These are phyloP conservation scores for Philypnodon macrostomus DNA, from an alignment of 2,797 vertebrate species.

Conservation along the genomic window DNA sequence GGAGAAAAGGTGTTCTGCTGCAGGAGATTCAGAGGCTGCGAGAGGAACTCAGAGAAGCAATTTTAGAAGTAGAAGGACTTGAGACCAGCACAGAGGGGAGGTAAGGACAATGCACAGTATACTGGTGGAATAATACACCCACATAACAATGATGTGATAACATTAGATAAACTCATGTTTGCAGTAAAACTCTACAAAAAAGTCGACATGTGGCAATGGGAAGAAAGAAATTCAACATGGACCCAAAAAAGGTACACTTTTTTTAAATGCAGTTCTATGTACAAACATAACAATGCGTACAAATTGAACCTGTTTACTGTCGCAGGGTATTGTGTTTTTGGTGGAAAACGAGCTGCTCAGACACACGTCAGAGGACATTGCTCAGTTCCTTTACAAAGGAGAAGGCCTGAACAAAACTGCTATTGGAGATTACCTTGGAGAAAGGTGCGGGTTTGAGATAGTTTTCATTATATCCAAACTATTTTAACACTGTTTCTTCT, in stretches of 20 bases:
- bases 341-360: slow-evolving; percentile 90
- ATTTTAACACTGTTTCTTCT: slow-evolving; percentile 21
- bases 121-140: neutral
- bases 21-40: slow-evolving; percentile 93
- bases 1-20: slow-evolving; percentile 90
- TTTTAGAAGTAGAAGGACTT: slow-evolving; percentile 91
- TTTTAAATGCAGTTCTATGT: neutral
- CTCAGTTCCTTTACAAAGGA: slow-evolving; percentile 93
- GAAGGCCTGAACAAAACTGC: slow-evolving; percentile 95
- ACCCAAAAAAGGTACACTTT: slow-evolving; percentile 84
- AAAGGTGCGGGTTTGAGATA: slow-evolving; percentile 64
- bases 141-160: too few species aligned
- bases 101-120: slow-evolving; percentile 57
- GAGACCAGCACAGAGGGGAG: slow-evolving; percentile 92
- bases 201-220: slow-evolving; percentile 93
- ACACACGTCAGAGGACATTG: slow-evolving; percentile 87
- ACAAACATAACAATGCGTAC: neutral
- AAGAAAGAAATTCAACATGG: slow-evolving; percentile 96
- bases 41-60: slow-evolving; percentile 91
- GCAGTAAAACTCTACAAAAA: slow-evolving; percentile 92
- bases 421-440: slow-evolving; percentile 92
- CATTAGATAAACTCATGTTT: slow-evolving; percentile 13
- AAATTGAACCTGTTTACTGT: neutral
- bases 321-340: slow-evolving; percentile 88
- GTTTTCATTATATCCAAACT: neutral